Evolutionary conservation across 1,140 invertebrate genomes (phyloP).

Genomic region (Pemphigus obesinymphae): DNA sequence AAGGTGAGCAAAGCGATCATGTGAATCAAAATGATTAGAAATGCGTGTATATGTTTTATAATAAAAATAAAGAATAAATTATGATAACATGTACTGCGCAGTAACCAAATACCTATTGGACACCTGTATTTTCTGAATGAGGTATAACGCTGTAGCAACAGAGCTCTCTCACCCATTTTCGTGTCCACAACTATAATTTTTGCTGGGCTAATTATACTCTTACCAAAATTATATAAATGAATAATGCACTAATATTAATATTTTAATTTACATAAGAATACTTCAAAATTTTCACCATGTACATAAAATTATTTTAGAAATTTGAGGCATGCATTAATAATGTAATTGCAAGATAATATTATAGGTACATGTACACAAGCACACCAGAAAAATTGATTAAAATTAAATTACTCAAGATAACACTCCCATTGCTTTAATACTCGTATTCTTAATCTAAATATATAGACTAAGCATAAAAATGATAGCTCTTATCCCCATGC

Average conservation of each 20-base stretch:
- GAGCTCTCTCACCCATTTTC: no score
- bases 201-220: no score
- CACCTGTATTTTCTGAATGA: no score
- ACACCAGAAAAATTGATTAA: neutral
- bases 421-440: neutral
- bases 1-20: no score
- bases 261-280: slow-evolving; percentile 13
- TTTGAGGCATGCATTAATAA: neutral
- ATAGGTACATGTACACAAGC: neutral
- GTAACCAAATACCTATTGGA: no score
- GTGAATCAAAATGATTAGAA: no score
- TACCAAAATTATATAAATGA: slow-evolving; percentile 4
- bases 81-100: no score
- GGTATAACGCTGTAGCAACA: no score
- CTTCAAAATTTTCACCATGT: neutral
- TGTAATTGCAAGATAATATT: neutral
- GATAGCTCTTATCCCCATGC: neutral
- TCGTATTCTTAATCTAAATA: neutral
- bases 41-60: no score
- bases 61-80: no score
- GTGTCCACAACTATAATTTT: no score
- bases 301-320: neutral
- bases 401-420: neutral
- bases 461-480: neutral
- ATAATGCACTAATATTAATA: neutral